These are phyloP conservation scores for Mesaphorura yosii DNA, from an alignment of 1,140 invertebrate species.

Conservation along the genomic window DNA sequence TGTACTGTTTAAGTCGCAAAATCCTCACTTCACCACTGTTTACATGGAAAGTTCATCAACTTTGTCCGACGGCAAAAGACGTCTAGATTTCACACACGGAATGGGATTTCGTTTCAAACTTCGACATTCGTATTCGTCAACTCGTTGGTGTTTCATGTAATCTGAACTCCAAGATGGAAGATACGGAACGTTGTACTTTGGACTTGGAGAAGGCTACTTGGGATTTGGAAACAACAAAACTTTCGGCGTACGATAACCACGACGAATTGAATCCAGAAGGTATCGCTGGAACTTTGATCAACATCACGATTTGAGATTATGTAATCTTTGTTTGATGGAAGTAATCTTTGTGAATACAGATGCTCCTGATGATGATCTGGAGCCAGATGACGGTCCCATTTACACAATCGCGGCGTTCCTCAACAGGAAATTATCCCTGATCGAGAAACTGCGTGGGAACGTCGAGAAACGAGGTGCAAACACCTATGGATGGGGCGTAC, in stretches of 20 bases:
- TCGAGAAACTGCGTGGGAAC: neutral
- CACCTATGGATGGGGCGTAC: constrained; percentile 45
- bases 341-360: neutral
- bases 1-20: no score
- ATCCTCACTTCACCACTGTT: no score
- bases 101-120: no score
- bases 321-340: no score
- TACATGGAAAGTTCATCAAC: no score
- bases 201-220: neutral
- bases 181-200: no score
- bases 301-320: neutral
- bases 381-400: no score
- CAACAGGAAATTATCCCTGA: neutral
- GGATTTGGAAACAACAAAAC: neutral
- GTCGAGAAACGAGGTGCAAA: constrained; percentile 26
- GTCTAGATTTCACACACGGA: no score
- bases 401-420: neutral
- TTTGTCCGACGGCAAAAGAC: no score
- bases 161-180: no score
- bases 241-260: neutral
- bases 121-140: no score
- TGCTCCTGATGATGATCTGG: neutral
- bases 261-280: neutral
- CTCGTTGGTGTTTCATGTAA: no score
- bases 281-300: neutral